Evolutionary conservation across 1,140 invertebrate genomes (phyloP), one percentile per base, ranked within the genome.

Genomic region (Uloborus diversus): DNA sequence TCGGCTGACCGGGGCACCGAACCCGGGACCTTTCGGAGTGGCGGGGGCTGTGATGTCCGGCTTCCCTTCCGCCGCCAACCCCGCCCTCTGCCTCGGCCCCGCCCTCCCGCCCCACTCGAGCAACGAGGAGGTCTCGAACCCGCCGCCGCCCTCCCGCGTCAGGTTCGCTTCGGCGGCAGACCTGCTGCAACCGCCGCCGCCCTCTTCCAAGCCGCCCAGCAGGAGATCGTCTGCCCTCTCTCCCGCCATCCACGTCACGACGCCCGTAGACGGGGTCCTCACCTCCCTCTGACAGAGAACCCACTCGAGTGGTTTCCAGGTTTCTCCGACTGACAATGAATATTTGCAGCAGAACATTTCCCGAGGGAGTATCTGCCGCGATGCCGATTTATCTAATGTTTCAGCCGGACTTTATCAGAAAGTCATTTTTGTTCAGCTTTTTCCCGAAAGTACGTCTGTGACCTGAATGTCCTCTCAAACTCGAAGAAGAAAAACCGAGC

Each of bases 241-340:
- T 1, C 73, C 59, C 14, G 61, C 73, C 47, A 76, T 76, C 20
- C 73, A 76, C 14, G 73, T 76, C 3, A 76, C 73, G 17, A 76
- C 73, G 17, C 73, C 73, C 9, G 73, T 76, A 7, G 73, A 76
- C 32, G 73, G 73, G 13, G 73, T 76, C 3, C 73, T 76, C 11
- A 76, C 73, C 17, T 76, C 73, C 3, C 73, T 76, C 47, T 76
- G 49, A 28, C 17, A 53, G 7, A n/a, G 28, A 32, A n/a, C 0
- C 57, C 28, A n/a, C 33, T 2, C 17, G 20, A 20, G 33, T 14
- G 3, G 28, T 11, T 30, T 59, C 4, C 28, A 23, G 17, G 28
- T 20, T n/a, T 20, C 14, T 33, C 57, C n/a, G n/a, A n/a, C n/a
- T n/a, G n/a, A n/a, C n/a, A n/a, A n/a, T n/a, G n/a, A n/a, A n/a